A percentile compares a stretch with the other conserved stretches of the same genome.
These are phyloP conservation scores for Climacteris rufus DNA, from an alignment of 2,113 vertebrate genomes.

Conservation along the genomic window DNA sequence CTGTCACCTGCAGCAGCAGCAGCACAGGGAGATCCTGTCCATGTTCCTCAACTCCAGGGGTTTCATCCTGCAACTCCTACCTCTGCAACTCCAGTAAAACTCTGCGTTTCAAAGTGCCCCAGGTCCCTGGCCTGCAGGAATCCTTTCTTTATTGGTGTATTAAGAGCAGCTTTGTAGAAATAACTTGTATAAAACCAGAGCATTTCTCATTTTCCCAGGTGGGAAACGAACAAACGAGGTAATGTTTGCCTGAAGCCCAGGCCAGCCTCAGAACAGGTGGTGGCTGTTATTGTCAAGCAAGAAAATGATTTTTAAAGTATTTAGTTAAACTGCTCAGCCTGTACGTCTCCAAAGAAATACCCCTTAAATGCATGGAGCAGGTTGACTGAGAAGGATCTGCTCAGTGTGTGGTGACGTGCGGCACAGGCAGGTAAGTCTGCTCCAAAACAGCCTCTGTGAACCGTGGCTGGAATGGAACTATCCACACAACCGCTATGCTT, in stretches of 20 bases:
- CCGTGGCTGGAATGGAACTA: not conserved
- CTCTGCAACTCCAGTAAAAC: not conserved
- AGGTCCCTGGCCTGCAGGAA: not conserved
- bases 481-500: not conserved
- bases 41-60: not conserved
- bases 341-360: not conserved
- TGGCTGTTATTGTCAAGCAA: not conserved
- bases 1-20: not conserved
- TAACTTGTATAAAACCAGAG: not conserved
- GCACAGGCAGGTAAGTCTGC: not conserved
- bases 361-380: not conserved
- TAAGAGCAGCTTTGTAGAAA: not conserved
- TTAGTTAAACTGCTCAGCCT: not conserved
- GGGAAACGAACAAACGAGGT: not conserved
- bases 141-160: not conserved
- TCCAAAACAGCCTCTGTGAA: not conserved
- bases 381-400: not conserved
- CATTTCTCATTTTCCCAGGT: not conserved
- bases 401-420: not conserved
- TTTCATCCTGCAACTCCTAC: not conserved
- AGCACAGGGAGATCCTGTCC: not conserved
- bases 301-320: constrained; percentile 5
- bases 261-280: not conserved
- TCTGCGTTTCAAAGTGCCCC: not conserved
- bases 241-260: not conserved